Evolutionary conservation across 2,888 invertebrate genomes (phyloP).

Genomic region (Drosophila mercatorum): DNA sequence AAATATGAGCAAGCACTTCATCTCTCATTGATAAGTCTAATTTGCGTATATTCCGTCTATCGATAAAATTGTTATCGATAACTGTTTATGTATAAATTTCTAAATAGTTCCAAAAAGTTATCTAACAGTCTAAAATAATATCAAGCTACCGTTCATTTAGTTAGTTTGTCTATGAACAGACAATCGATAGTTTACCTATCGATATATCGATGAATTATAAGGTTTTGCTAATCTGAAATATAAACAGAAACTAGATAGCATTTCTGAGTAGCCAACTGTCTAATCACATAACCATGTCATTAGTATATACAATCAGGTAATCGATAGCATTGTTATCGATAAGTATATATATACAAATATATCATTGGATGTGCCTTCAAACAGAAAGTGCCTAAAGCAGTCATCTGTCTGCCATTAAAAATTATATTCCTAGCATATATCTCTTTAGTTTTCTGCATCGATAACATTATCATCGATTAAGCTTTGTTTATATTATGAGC

Average conservation of each 20-base stretch:
- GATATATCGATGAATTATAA: not conserved
- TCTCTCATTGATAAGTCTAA: not conserved
- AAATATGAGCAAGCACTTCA: not conserved
- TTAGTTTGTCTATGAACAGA: not conserved
- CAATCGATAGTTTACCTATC: not conserved
- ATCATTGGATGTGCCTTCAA: not conserved
- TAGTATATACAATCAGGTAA: too few species aligned
- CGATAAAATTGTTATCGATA: not conserved
- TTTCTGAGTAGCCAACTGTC: not conserved
- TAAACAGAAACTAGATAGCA: not conserved
- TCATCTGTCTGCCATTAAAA: not conserved
- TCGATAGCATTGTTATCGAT: too few species aligned
- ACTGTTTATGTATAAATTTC: too few species aligned
- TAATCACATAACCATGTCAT: too few species aligned
- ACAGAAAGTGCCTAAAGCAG: not conserved
- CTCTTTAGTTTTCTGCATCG: not conserved
- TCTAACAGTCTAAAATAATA: too few species aligned
- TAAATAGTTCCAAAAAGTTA: too few species aligned
- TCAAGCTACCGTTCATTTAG: too few species aligned
- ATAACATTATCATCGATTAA: not conserved
- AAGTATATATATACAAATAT: too few species aligned
- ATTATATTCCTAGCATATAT: too few species aligned
- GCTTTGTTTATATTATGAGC: not conserved
- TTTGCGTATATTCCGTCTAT: not conserved
- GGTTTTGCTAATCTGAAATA: not conserved